Conservation (phyloP, 1,140 invertebrate species). For the Caerostris extrusa region DNA sequence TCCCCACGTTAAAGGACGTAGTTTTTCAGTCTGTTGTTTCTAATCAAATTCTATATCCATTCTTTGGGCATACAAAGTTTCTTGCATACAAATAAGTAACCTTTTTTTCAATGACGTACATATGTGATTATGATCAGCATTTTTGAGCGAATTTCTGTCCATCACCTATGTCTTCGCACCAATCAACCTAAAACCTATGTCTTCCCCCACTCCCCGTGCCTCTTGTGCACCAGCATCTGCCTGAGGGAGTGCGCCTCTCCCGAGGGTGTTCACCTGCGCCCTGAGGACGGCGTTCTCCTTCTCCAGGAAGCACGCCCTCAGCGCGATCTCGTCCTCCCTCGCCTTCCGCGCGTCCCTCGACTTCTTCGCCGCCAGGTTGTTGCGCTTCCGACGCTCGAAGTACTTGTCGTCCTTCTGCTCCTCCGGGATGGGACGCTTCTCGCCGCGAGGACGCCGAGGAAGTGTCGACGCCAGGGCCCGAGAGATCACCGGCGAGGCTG, state of each 20-base stretch:
- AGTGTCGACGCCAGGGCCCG: conserved; percentile 80
- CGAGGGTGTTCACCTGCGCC: conserved; percentile 89
- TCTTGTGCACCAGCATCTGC: conserved; percentile 83
- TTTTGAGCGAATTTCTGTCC: too few relatives aligned
- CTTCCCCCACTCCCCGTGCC: conserved; percentile 62
- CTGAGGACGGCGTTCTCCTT: conserved; percentile 90
- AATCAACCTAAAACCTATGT: too few relatives aligned
- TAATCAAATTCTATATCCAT: too few relatives aligned
- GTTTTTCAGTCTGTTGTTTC: too few relatives aligned
- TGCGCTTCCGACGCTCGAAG: conserved; percentile 92
- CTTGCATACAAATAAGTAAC: too few relatives aligned
- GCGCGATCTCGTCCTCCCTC: conserved; percentile 96
- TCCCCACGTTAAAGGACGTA: too few relatives aligned
- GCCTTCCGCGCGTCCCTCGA: conserved; percentile 93
- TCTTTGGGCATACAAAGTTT: too few relatives aligned
- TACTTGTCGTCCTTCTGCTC: conserved; percentile 89
- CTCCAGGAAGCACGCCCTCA: conserved; percentile 92
- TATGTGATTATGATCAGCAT: too few relatives aligned
- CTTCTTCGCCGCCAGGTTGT: conserved; percentile 97
- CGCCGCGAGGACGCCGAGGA: conserved; percentile 86
- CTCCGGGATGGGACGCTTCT: conserved; percentile 88
- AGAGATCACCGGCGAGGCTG: conserved; percentile 80
- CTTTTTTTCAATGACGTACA: too few relatives aligned
- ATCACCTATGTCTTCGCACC: conserved; percentile 27
- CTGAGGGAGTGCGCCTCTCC: conserved; percentile 89